phyloP scores from a whole-genome alignment of 2,797 vertebrate genomes.

The Neostethus bicornis region DNA sequence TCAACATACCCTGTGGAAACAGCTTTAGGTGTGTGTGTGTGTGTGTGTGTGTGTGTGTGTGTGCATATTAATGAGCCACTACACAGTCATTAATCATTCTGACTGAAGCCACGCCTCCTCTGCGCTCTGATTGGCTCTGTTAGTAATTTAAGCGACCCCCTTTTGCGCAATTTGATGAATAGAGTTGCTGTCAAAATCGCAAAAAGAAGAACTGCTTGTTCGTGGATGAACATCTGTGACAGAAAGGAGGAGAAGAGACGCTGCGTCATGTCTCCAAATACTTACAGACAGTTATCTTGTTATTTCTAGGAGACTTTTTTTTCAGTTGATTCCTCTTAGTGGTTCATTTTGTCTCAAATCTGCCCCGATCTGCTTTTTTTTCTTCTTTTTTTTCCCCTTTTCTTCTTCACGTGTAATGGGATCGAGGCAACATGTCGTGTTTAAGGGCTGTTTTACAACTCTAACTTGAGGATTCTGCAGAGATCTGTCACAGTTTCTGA shows the following conservation, averaged over 20 bases:
- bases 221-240: constrained; percentile 21
- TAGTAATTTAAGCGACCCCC: constrained; percentile 65
- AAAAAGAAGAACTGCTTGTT: background rate
- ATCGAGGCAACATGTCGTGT: constrained; percentile 34
- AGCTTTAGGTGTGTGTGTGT: constrained; percentile 18
- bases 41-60: constrained; percentile 40
- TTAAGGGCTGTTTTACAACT: constrained; percentile 16
- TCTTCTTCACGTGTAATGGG: constrained; percentile 1
- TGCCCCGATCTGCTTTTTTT: constrained; percentile 4
- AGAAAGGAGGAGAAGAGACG: background rate
- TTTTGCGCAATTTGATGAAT: constrained; percentile 67
- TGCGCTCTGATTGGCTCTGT: constrained; percentile 62
- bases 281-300: constrained; percentile 9
- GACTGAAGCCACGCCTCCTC: constrained; percentile 65
- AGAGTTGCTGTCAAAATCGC: constrained; percentile 61
- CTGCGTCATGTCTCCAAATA: constrained; percentile 36
- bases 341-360: background rate
- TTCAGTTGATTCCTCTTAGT: constrained; percentile 33
- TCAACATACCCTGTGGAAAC: background rate
- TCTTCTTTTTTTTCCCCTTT: background rate
- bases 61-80: constrained; percentile 57
- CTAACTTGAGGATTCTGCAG: constrained; percentile 3
- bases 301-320: constrained; percentile 48
- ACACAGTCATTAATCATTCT: constrained; percentile 73
- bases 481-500: constrained; percentile 2